Conservation (phyloP, 2,113 vertebrate genomes). For the Apistogramma diplotaenia region DNA sequence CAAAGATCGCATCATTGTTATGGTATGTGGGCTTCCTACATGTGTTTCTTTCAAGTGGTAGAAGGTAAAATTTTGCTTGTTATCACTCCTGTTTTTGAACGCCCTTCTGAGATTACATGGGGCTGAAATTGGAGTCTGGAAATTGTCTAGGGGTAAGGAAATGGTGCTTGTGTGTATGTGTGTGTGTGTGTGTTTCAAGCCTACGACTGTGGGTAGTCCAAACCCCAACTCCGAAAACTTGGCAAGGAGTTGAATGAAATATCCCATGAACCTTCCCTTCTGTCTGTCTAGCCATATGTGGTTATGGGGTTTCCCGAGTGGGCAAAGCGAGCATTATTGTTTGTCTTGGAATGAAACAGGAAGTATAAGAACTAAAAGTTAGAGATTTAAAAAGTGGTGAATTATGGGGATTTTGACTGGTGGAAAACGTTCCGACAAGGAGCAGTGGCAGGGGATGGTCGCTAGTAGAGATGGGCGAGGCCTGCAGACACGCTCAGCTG, state of each 20-base stretch:
- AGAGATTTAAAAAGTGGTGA: background rate
- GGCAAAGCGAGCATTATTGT: conserved; percentile 45
- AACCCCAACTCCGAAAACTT: conserved; percentile 50
- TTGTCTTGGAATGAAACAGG: conserved; percentile 45
- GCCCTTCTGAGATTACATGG: conserved; percentile 11
- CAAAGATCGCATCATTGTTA: background rate
- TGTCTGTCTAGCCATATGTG: conserved; percentile 55
- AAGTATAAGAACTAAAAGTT: conserved; percentile 7
- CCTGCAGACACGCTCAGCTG: background rate
- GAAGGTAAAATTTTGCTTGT: conserved; percentile 54
- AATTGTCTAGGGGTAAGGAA: conserved; percentile 33
- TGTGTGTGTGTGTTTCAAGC: background rate
- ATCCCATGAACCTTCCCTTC: conserved; percentile 49
- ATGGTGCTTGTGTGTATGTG: background rate
- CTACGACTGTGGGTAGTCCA: conserved; percentile 17
- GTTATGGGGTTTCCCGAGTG: conserved; percentile 47
- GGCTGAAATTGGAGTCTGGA: conserved; percentile 47
- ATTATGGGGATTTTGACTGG: background rate
- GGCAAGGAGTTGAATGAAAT: conserved; percentile 54
- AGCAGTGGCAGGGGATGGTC: background rate
- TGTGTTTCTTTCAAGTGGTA: conserved; percentile 38
- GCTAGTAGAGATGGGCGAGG: background rate
- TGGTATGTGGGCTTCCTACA: conserved; percentile 5
- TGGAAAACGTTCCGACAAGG: background rate
- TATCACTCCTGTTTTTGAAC: conserved; percentile 54